Evolutionary conservation across 2,797 vertebrate species (phyloP).

Genomic region (Balearica regulorum): DNA sequence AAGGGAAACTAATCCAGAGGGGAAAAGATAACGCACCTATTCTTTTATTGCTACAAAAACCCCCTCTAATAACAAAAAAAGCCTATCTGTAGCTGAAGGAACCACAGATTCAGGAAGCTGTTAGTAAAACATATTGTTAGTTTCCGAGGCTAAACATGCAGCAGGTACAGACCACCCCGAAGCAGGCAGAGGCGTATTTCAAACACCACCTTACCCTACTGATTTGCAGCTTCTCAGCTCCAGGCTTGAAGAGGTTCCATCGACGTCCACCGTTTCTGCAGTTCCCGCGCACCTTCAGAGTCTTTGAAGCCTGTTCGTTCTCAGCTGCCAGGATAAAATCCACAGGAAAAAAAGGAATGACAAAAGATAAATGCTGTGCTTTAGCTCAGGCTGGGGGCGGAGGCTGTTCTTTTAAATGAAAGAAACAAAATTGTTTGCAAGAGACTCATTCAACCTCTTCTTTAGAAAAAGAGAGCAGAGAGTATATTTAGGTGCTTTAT

Average conservation of each 20-base stretch:
- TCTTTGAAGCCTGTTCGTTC: conserved; percentile 75
- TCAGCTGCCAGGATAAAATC: conserved; percentile 67
- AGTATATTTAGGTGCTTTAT: conserved; percentile 54
- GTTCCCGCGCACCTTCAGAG: conserved; percentile 68
- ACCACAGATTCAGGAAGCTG: not conserved
- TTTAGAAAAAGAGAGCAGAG: conserved; percentile 22
- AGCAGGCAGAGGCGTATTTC: not conserved
- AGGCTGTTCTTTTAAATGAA: conserved; percentile 63
- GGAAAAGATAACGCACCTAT: not conserved
- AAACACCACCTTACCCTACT: conserved; percentile 80
- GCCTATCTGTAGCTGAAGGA: not conserved
- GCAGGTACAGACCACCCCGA: not conserved
- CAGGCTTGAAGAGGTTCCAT: conserved; percentile 81
- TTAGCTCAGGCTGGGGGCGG: conserved; percentile 62
- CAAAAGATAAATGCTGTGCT: conserved; percentile 61
- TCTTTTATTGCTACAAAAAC: not conserved
- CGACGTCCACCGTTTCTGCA: conserved; percentile 73
- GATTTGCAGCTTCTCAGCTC: conserved; percentile 86
- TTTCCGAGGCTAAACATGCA: not conserved
- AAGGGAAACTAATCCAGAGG: not conserved
- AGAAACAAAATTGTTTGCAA: conserved; percentile 66
- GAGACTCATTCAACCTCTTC: conserved; percentile 62
- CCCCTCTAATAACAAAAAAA: not conserved
- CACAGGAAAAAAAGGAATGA: conserved; percentile 34
- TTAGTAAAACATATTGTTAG: not conserved